Evolutionary conservation across 2,888 invertebrate genomes (phyloP).

Genomic region (Habrosyne pyritoides): DNA sequence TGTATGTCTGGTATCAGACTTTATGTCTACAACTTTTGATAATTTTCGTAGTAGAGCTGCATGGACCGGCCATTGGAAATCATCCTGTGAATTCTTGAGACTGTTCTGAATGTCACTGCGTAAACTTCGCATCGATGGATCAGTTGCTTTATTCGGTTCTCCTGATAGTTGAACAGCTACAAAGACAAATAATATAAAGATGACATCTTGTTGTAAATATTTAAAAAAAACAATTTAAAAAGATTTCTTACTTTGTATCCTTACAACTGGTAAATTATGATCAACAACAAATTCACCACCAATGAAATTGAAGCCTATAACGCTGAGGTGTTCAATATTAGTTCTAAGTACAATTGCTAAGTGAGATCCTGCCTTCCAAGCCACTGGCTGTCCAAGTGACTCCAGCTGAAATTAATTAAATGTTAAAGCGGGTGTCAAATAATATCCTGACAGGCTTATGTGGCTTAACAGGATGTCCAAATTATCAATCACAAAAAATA

Average conservation of each 20-base stretch:
- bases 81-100: constrained; percentile 49
- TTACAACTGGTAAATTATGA: constrained; percentile 88
- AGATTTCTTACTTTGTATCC: constrained; percentile 88
- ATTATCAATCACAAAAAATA: too few relatives aligned
- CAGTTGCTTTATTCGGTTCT: constrained; percentile 74
- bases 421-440: too few relatives aligned
- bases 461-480: too few relatives aligned
- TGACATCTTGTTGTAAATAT: too few relatives aligned
- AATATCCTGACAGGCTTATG: too few relatives aligned
- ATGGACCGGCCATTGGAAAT: constrained; percentile 73
- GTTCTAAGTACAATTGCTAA: constrained; percentile 90
- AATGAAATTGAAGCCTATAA: constrained; percentile 88
- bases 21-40: constrained; percentile 75
- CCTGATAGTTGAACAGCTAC: constrained; percentile 73
- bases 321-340: constrained; percentile 89
- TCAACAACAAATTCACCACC: constrained; percentile 89
- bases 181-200: constrained; percentile 25
- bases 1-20: constrained; percentile 60
- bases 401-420: constrained; percentile 87
- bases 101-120: constrained; percentile 69
- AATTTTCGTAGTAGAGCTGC: constrained; percentile 71
- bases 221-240: constrained; percentile 7
- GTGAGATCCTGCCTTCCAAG: constrained; percentile 90
- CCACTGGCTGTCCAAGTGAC: constrained; percentile 89
- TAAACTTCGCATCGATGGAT: constrained; percentile 74